Evolutionary conservation across 2,113 vertebrate genomes (phyloP), one percentile per base, ranked within the genome.

Genomic region (Corynorhinus townsendii): DNA sequence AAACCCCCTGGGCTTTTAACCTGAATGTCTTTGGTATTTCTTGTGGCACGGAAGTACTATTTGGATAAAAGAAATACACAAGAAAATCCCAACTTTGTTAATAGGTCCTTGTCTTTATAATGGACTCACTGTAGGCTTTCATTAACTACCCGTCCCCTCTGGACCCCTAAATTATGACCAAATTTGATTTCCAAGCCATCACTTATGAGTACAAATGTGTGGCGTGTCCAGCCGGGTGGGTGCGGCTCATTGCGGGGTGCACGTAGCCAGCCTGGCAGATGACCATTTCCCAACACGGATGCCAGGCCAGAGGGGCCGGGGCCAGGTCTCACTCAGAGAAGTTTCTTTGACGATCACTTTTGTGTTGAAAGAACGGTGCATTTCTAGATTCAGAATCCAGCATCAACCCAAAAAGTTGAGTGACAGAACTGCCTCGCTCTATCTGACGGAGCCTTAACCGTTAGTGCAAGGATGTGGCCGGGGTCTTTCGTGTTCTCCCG

Each of bases 31-130:
- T 96, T 17, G 0, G 33, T 45, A 47, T 72, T 68, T 93, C 73
- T 90, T 59, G 90, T 43, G 75, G 89, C 88, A 84, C 80, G 92
- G 86, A 89, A 92, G 90, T 92, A 64, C 76, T 79, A 72, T 33
- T 93, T 52, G 8, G 40, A 40, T 85, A 10, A 79, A 35, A 0
- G 0, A 8, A 92, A 79, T n/a, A 66, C 73, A 4, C 20, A 43
- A 19, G 7, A n/a, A 80, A 71, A 84, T 59, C 40, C 52, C 22
- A 62, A 77, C 30, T 30, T 56, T 72, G 69, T 38, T 26, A n/a
- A 45, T 68, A 72, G 69, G 28, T 79, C 30, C 73, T 88, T 73
- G 62, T 82, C 77, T 86, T 87, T 68, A 33, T 80, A 26, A 30
- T 75, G 54, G 30, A 15, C 77, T 86, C 15, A 68, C 26, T 30